phyloP scores from a whole-genome alignment of 2,888 invertebrate genomes.

The Dascillus cervinus region DNA sequence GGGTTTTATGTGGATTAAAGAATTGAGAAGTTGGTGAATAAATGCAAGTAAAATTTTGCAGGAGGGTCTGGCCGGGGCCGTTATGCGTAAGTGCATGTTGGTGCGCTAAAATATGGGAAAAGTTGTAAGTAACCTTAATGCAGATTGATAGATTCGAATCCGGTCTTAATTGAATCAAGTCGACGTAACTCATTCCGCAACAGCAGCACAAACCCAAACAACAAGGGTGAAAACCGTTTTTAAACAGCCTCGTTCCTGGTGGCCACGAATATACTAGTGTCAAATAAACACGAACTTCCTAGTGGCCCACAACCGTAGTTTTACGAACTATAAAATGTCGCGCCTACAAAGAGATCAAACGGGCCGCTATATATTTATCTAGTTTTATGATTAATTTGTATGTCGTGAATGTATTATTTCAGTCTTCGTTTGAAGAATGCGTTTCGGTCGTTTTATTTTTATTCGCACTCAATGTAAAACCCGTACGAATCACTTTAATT shows the following conservation, averaged over 20 bases:
- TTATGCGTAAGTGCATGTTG: no score
- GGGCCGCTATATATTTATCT: conserved; percentile 30
- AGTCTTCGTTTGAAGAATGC: conserved; percentile 17
- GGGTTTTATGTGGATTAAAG: no score
- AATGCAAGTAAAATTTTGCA: no score
- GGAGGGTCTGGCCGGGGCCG: no score
- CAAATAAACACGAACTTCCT: conserved; percentile 25
- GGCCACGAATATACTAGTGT: conserved; percentile 17
- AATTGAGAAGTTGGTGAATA: no score
- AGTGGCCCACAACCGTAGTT: conserved; percentile 17
- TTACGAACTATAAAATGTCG: conserved; percentile 26
- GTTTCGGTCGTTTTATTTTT: no score
- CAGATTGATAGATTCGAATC: conserved; percentile 36
- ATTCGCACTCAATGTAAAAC: conserved; percentile 26
- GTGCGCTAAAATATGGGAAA: conserved; percentile 34
- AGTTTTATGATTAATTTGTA: conserved; percentile 27
- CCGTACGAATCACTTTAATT: conserved; percentile 29
- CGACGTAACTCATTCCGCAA: background rate
- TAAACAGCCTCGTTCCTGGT: conserved; percentile 11
- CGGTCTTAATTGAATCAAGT: conserved; percentile 6
- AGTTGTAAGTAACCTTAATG: conserved; percentile 38
- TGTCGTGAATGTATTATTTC: conserved; percentile 24
- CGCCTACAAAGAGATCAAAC: conserved; percentile 29
- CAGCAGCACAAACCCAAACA: no score
- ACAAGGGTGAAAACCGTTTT: background rate